Base-by-base conservation (phyloP, 2,888 invertebrate genomes). In the Cheilosia impressa region DNA sequence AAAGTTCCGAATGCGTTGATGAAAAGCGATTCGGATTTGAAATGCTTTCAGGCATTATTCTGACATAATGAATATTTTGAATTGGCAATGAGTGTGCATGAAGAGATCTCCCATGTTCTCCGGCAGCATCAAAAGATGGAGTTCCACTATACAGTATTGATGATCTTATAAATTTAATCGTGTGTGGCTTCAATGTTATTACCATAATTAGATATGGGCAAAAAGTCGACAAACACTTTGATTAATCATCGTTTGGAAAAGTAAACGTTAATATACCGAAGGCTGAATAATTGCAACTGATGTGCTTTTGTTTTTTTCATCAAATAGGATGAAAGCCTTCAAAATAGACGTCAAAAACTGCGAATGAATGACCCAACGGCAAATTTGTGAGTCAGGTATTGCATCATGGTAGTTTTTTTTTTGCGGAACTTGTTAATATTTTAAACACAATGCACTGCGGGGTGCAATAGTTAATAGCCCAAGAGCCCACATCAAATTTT, bases 131-230 rank as follows among this genome's bases (percentile, higher is more conserved):
- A 47, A 17, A 47, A n/a, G 45, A 6, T 17, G 7, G 1, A 31
- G 31, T 27, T 27, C 7, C 27, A 27, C 27, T 7, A 6, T 6
- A 15, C 45, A n/a, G 45, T 45, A 17, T 7, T 45, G 34, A 34
- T 34, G 38, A 17, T 17, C 17, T 47, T 47, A 17, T 47, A 17
- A 38, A 55, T 38, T 43, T 15, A 55, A 65, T 65, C 65, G 65
- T 65, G 65, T 75, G 63, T 65, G 47, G 65, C 38, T 75, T 57
- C 57, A 75, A 57, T 63, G 65, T 45, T 53, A 24, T 73, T 63
- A 31, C 73, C 43, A 43, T 47, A 75, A 38, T 65, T 75, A 65
- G 55, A 47, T 75, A 17, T 53, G 17, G 55, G 47, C 45, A 75
- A 57, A 65, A 65, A 43, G 38, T 13, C 17, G 38, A 19, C 17